Evolutionary conservation across 2,113 vertebrate genomes (phyloP).

Genomic region (Psephotus haematonotus): DNA sequence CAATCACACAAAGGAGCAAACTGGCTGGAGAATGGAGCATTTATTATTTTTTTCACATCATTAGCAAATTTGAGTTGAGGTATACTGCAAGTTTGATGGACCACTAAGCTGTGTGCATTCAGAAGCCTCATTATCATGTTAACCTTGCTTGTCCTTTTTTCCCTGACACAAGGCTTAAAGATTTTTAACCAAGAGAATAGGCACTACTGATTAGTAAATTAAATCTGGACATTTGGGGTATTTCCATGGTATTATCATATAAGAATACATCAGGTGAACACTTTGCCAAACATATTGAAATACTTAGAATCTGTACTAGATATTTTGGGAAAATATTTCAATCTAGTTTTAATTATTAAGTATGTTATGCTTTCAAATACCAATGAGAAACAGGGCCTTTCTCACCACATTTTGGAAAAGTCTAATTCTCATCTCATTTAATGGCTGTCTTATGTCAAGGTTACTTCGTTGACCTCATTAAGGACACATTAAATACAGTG

Average conservation of each 20-base stretch:
- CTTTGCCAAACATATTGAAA: background rate
- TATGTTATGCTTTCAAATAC: background rate
- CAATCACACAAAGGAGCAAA: slow-evolving; percentile 8
- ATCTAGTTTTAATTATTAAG: background rate
- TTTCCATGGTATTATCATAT: background rate
- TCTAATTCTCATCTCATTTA: background rate
- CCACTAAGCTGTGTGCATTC: background rate
- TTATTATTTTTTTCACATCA: slow-evolving; percentile 7
- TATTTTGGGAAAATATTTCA: background rate
- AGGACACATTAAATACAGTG: background rate
- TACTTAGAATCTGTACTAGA: background rate
- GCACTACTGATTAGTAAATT: background rate
- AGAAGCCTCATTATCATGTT: background rate
- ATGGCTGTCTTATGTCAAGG: background rate
- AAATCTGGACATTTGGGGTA: background rate
- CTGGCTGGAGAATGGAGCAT: background rate
- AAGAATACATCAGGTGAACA: background rate
- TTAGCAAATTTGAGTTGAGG: background rate
- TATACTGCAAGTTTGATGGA: background rate
- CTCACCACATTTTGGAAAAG: background rate
- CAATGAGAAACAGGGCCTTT: background rate
- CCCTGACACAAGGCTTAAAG: background rate
- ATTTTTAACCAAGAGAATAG: background rate
- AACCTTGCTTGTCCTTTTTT: background rate
- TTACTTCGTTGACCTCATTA: background rate